A percentile compares a stretch with the other conserved stretches of the same genome.
Evolutionary conservation across 2,113 vertebrate genomes (phyloP).

Genomic region (Amphiprion ocellaris): DNA sequence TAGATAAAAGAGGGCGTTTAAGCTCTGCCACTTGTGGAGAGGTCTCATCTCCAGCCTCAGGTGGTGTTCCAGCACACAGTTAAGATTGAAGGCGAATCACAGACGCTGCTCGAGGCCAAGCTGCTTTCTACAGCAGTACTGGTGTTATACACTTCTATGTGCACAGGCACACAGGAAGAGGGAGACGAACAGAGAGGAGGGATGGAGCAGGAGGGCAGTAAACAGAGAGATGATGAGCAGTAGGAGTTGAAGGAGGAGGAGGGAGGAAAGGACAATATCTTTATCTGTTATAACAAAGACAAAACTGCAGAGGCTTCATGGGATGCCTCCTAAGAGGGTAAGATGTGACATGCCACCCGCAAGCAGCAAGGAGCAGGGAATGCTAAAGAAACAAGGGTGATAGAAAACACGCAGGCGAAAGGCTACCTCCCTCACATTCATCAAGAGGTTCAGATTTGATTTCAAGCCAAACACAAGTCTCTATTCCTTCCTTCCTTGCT

Average conservation of each 20-base stretch:
- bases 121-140: slow-evolving; percentile 60
- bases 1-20: slow-evolving; percentile 73
- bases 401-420: slow-evolving; percentile 52
- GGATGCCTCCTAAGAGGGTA: slow-evolving; percentile 38
- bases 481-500: slow-evolving; percentile 60
- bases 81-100: slow-evolving; percentile 76
- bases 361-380: slow-evolving; percentile 43
- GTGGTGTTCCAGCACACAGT: slow-evolving; percentile 58
- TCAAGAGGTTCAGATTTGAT: slow-evolving; percentile 70
- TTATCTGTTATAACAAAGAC: slow-evolving; percentile 59
- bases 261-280: slow-evolving; percentile 44
- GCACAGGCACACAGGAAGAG: slow-evolving; percentile 37
- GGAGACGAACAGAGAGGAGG: slow-evolving; percentile 16
- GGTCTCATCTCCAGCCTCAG: slow-evolving; percentile 75
- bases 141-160: slow-evolving; percentile 53
- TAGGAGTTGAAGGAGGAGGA: slow-evolving; percentile 35
- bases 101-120: slow-evolving; percentile 70
- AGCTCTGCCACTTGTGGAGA: slow-evolving; percentile 66
- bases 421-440: slow-evolving; percentile 63
- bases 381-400: slow-evolving; percentile 47
- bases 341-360: slow-evolving; percentile 45
- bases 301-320: slow-evolving; percentile 49
- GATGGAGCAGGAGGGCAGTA: slow-evolving; percentile 28
- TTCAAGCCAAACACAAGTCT: slow-evolving; percentile 70
- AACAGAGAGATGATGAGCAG: slow-evolving; percentile 31